A percentile compares a stretch with the other conserved stretches of the same genome.
These are phyloP conservation scores for Actinopyga echinites DNA, from an alignment of 53 echinoderm and acorn worm species.

Conservation along the genomic window DNA sequence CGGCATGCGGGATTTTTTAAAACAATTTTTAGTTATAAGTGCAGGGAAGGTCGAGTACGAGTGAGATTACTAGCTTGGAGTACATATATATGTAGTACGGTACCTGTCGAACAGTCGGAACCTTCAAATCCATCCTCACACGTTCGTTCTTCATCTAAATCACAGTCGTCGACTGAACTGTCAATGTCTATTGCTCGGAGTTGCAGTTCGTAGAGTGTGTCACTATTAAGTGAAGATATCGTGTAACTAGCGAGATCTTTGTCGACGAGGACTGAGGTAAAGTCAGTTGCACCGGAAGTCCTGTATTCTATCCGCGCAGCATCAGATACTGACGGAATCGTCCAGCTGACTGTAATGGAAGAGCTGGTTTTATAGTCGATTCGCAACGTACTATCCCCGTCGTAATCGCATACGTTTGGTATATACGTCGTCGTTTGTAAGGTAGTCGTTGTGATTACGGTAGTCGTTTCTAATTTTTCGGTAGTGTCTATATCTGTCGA, in stretches of 20 bases:
- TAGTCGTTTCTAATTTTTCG: not conserved
- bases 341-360: conserved; percentile 57
- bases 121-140: conserved; percentile 50
- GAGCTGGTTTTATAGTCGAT: conserved; percentile 42
- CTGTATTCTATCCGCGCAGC: conserved; percentile 47
- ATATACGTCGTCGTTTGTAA: not conserved
- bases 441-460: not conserved
- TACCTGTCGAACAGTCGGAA: conserved; percentile 47
- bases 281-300: conserved; percentile 35
- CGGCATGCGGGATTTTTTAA: too few relatives aligned
- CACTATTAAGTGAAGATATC: conserved; percentile 17
- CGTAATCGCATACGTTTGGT: conserved; percentile 22
- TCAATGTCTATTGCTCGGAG: conserved; percentile 33
- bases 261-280: conserved; percentile 15
- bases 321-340: conserved; percentile 10
- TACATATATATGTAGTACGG: not conserved
- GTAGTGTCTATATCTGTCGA: not conserved
- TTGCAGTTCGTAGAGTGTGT: conserved; percentile 53
- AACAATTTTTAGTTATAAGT: too few relatives aligned
- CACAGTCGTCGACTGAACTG: conserved; percentile 25
- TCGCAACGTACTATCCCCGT: not conserved
- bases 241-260: conserved; percentile 47
- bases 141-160: conserved; percentile 39
- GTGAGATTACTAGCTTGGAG: too few relatives aligned
- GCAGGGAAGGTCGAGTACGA: too few relatives aligned